These are phyloP conservation scores for Orcinus orca DNA, from an alignment of 2,113 vertebrate species.

Conservation along the genomic window DNA sequence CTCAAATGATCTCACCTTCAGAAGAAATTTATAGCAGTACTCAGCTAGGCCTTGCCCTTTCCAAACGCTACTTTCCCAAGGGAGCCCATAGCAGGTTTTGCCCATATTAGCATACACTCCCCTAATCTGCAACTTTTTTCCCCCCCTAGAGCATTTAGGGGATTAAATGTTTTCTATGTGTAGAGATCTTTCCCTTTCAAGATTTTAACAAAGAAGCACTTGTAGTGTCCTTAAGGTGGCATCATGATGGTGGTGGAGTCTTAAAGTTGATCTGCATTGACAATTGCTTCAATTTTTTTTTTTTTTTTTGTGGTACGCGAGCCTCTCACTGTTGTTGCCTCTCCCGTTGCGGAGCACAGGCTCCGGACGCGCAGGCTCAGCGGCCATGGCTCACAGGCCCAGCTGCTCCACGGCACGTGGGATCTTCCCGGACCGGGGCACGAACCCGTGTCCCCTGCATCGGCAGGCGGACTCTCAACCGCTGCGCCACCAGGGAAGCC, in stretches of 20 bases:
- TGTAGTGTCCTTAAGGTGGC: neutral
- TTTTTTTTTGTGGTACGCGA: no score
- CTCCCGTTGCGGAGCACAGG: no score
- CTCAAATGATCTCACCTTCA: conserved; percentile 5
- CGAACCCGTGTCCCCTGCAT: no score
- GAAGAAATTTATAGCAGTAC: neutral
- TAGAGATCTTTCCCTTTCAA: neutral
- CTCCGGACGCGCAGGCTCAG: no score
- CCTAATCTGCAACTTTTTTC: rapidly evolving
- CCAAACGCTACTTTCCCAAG: neutral
- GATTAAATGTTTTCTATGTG: neutral
- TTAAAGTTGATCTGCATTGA: conserved; percentile 1
- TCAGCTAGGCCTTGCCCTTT: neutral
- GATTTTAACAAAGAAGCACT: neutral
- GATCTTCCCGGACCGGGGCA: no score
- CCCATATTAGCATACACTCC: neutral
- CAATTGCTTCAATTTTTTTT: neutral
- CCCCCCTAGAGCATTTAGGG: neutral
- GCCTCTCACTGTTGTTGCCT: no score
- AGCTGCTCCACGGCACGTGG: no score
- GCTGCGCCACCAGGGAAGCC: no score
- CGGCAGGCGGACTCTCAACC: no score
- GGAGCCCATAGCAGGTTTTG: neutral
- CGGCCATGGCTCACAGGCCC: no score
- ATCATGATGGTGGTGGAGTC: neutral